phyloP scores from a whole-genome alignment of 2,113 vertebrate genomes.

The Forbesichthys agassizii region DNA sequence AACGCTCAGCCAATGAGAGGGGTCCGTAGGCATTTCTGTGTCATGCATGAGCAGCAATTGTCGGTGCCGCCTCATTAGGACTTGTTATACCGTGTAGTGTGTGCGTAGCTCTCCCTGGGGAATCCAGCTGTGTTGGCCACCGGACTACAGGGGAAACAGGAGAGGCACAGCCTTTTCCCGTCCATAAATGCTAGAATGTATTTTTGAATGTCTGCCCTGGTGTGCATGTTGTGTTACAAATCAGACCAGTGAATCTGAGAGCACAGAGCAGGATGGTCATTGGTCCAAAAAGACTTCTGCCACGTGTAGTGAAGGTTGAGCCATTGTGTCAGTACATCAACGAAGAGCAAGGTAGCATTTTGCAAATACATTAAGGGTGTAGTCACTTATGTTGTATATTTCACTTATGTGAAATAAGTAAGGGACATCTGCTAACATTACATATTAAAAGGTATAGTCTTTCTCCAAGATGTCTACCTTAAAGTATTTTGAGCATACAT shows the following conservation, averaged over 20 bases:
- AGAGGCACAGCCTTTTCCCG: constrained; percentile 57
- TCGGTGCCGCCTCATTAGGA: constrained; percentile 37
- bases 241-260: constrained; percentile 29
- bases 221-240: constrained; percentile 31
- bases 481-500: too few relatives aligned
- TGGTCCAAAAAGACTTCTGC: constrained; percentile 42
- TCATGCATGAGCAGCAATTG: constrained; percentile 21
- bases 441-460: too few relatives aligned
- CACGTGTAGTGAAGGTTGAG: constrained; percentile 42
- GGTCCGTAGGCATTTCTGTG: constrained; percentile 23
- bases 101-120: constrained; percentile 34
- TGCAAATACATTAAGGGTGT: constrained; percentile 10
- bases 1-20: constrained; percentile 29
- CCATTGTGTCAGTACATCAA: constrained; percentile 36
- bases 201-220: constrained; percentile 67
- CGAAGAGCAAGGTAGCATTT: constrained; percentile 26
- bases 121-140: constrained; percentile 31
- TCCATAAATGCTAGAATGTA: constrained; percentile 67
- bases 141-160: constrained; percentile 54
- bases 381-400: too few relatives aligned
- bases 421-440: too few relatives aligned
- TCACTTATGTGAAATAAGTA: too few relatives aligned
- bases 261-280: constrained; percentile 47
- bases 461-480: too few relatives aligned
- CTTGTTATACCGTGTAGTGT: constrained; percentile 26